Evolutionary conservation across 1,140 invertebrate species (phyloP).

Genomic region (Tribolium madens): DNA sequence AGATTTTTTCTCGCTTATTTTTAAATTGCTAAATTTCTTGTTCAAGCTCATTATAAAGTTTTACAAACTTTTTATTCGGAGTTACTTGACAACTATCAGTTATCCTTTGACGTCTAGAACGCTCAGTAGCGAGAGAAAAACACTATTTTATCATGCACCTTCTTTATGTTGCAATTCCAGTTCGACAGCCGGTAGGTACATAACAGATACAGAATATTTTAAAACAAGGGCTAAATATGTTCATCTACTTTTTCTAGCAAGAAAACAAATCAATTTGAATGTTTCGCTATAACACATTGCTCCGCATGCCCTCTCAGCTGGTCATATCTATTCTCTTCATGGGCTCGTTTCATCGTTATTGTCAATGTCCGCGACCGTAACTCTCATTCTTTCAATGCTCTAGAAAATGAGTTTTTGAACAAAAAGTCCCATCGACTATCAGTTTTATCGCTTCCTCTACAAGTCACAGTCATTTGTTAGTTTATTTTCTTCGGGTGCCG

Average conservation of each 20-base stretch:
- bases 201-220: not conserved
- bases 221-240: not conserved
- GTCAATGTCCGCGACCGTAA: not conserved
- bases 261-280: not conserved
- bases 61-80: not conserved
- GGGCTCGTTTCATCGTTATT: not conserved
- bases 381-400: conserved; percentile 1
- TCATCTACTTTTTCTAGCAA: not conserved
- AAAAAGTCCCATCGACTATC: not conserved
- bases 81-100: not conserved
- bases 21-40: not conserved
- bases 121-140: not conserved
- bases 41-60: not conserved
- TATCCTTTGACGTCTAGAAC: not conserved
- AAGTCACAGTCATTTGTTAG: conserved; percentile 23
- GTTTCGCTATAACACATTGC: not conserved
- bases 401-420: not conserved
- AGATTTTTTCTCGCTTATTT: too few species aligned
- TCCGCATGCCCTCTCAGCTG: not conserved
- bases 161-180: not conserved
- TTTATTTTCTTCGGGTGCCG: conserved; percentile 21
- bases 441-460: conserved; percentile 33
- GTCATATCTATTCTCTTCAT: not conserved
- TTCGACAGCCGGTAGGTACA: not conserved
- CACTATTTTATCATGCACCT: not conserved